Base-by-base conservation (phyloP, 2,113 vertebrate species). In the Pseudonaja textilis region DNA sequence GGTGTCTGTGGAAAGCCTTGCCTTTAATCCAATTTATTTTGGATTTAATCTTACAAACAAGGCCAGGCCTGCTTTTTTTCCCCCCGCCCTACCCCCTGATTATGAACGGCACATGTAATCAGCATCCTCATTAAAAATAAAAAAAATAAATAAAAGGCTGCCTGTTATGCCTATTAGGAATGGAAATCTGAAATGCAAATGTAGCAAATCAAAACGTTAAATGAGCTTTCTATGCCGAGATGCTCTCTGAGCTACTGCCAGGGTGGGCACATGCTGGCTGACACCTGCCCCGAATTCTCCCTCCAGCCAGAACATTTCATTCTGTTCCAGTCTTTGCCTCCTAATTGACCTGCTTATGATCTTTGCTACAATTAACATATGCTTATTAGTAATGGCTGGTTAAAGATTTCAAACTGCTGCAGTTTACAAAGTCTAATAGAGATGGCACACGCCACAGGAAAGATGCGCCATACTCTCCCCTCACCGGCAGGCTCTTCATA, bases 321-420 rank as follows among this genome's bases (percentile, higher is more conserved):
- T 98, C 97, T 95, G 98, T 98, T 98, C 97, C 97, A 98, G 98
- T 98, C 98, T 98, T 98, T 98, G 98, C 98, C 97, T 98, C 97
- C 98, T 98, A 98, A 98, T 97, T 98, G 98, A 99, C 98, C 98
- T 97, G 98, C 98, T 98, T 99, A 98, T 99, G 98, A 99, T 99
- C 98, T 99, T 97, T 98, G 97, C 97, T 98, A 98, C 98, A 98
- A 99, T 99, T 99, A 99, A 99, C 98, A 98, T 99, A 98, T 98
- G 98, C 98, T 99, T 99, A 98, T 98, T 99, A 98, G 98, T 98
- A 98, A 98, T 98, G 98, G 98, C 97, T 99, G 98, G 98, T 98
- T 99, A 98, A 98, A 98, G 97, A 98, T 98, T 98, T 98, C 97
- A 97, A 97, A 97, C 96, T 97, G 96, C 97, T 90, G 96, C 97